Conservation (phyloP, 2,888 invertebrate genomes). For the Euzetes globulus region DNA sequence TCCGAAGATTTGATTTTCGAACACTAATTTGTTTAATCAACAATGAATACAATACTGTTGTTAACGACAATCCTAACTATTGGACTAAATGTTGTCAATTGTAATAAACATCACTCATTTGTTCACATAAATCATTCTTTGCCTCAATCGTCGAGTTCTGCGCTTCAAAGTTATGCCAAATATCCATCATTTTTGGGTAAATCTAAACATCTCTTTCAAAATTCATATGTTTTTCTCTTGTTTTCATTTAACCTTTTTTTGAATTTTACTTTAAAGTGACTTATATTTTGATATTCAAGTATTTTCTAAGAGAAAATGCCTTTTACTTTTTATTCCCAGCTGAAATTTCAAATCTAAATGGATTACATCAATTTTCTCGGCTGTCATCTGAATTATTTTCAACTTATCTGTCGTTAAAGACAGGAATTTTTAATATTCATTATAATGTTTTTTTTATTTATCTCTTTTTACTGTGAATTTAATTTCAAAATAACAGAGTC, state of each 20-base stretch:
- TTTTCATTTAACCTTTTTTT: not conserved
- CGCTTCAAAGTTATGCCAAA: not conserved
- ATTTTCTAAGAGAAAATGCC: not conserved
- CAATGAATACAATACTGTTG: not conserved
- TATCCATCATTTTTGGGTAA: not conserved
- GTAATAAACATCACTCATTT: not conserved
- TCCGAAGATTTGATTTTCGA: too few relatives aligned
- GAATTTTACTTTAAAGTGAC: too few relatives aligned
- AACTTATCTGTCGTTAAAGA: too few relatives aligned
- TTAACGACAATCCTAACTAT: not conserved
- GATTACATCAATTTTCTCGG: not conserved
- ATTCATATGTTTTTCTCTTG: not conserved
- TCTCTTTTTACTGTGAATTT: too few relatives aligned
- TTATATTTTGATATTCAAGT: too few relatives aligned
- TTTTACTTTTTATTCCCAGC: not conserved
- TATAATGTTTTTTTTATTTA: too few relatives aligned
- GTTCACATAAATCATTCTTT: not conserved
- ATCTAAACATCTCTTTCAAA: not conserved
- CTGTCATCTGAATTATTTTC: not conserved
- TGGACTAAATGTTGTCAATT: not conserved
- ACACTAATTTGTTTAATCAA: not conserved
- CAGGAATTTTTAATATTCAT: too few relatives aligned
- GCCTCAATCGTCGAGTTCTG: not conserved
- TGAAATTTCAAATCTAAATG: not conserved
- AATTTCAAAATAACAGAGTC: too few relatives aligned